Conservation (phyloP, 2,888 invertebrate genomes). For the Halictus ligatus region DNA sequence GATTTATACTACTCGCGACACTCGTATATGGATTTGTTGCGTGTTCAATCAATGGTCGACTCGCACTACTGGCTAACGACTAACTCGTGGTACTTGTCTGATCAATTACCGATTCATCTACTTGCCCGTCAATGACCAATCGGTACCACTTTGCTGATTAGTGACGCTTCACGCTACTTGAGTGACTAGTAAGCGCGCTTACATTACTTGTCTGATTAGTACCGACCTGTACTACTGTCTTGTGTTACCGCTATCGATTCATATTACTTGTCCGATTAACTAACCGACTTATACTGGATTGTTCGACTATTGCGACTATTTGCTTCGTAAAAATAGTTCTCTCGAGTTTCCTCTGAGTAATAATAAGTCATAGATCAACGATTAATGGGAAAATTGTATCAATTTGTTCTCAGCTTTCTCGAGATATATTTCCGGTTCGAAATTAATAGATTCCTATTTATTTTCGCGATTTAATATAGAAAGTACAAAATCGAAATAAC, state of each 20-base stretch:
- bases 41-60: not conserved
- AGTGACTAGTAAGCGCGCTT: not conserved
- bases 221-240: not conserved
- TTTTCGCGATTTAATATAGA: no score
- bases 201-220: not conserved
- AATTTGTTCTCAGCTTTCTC: not conserved
- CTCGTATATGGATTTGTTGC: not conserved
- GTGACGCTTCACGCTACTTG: not conserved
- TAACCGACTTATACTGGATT: not conserved
- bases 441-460: no score
- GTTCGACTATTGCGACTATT: not conserved
- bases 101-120: not conserved
- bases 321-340: not conserved
- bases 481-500: no score
- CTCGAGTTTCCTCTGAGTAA: not conserved
- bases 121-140: not conserved
- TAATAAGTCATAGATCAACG: not conserved
- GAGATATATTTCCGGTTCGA: not conserved
- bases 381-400: not conserved
- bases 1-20: not conserved
- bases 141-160: not conserved
- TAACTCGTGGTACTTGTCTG: not conserved
- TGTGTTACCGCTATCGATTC: not conserved
- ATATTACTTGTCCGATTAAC: no score
- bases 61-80: not conserved